Base-by-base conservation (phyloP, 2,797 vertebrate species). In the Coluber constrictor region DNA sequence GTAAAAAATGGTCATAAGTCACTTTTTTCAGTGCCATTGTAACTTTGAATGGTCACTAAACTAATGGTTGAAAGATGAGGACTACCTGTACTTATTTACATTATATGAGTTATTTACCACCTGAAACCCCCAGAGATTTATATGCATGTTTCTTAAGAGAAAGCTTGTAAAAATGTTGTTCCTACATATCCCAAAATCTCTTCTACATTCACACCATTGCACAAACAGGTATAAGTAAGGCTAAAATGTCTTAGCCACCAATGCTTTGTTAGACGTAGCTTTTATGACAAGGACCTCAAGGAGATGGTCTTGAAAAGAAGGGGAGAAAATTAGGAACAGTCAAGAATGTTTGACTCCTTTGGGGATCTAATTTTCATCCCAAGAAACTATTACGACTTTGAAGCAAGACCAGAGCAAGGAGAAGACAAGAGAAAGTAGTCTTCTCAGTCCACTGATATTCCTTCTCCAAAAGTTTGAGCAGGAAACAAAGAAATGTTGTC, bases 401-500 rank as follows among this genome's bases (percentile, higher is more conserved):
- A 95, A 94, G 94, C 88, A 93, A 66, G 0, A 0, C 18, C 0
- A 0, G 3, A 0, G 87, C 90, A 93, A 91, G 66, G 74, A 47
- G 89, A 90, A 94, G 29, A 60, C 29, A 83, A 60, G 11, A 63
- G 88, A 95, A 20, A 94, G 94, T 55, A 87, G 93, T 94, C 94
- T 13, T 5, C 59, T 54, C 92, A 2, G 74, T 74, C 87, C 93
- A 90, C 0, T 87, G 94, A 95, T 86, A 94, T 95, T 95, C 94
- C 95, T 91, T 95, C 92, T 94, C 87, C 11, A 47, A 93, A 91
- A 94, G 88, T 91, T 94, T 94, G 94, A 95, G 90, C 93, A 88
- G 86, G 92, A 94, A 94, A 3, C 1, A 92, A 87, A 94, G 93
- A 90, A 32, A 74, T 1, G 10, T 61, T 61, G 88, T 43, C 59